Percentiles rank a stretch among this genome's conserved stretches.
Conservation (phyloP, 2,888 invertebrate genomes). For the Synergus itoensis region DNA sequence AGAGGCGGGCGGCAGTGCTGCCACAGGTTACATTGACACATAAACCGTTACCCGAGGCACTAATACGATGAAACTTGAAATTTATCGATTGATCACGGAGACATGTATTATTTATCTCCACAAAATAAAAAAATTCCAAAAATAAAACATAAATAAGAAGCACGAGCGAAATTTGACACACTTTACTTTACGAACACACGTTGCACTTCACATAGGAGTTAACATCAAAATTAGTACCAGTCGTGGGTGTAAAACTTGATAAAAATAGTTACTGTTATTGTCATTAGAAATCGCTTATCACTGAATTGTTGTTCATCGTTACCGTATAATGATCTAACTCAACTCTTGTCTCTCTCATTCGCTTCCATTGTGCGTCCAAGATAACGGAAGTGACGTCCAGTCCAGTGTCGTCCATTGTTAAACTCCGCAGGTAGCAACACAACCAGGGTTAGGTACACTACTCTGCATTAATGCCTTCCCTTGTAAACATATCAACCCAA, state of each 20-base stretch:
- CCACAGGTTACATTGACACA: constrained; percentile 75
- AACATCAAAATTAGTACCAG: constrained; percentile 11
- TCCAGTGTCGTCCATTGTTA: no score
- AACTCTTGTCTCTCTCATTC: constrained; percentile 44
- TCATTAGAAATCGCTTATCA: constrained; percentile 33
- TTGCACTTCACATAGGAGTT: constrained; percentile 6
- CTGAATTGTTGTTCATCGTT: constrained; percentile 42
- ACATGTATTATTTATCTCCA: not conserved
- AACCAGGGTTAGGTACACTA: no score
- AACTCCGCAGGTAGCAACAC: no score
- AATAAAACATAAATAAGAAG: constrained; percentile 30
- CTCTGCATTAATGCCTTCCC: no score
- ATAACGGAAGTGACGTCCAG: constrained; percentile 56
- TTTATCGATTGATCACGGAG: constrained; percentile 56
- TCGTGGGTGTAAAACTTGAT: constrained; percentile 31
- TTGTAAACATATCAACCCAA: no score
- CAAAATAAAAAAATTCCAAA: not conserved
- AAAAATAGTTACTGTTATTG: constrained; percentile 32
- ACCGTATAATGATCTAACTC: constrained; percentile 49
- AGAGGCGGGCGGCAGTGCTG: constrained; percentile 76
- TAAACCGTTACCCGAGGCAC: constrained; percentile 55
- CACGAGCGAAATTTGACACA: constrained; percentile 16
- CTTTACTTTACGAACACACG: constrained; percentile 26
- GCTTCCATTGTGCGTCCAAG: constrained; percentile 54
- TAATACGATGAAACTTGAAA: constrained; percentile 53